phyloP scores from a whole-genome alignment of 1,140 invertebrate species.

The Mizuhopecten yessoensis region DNA sequence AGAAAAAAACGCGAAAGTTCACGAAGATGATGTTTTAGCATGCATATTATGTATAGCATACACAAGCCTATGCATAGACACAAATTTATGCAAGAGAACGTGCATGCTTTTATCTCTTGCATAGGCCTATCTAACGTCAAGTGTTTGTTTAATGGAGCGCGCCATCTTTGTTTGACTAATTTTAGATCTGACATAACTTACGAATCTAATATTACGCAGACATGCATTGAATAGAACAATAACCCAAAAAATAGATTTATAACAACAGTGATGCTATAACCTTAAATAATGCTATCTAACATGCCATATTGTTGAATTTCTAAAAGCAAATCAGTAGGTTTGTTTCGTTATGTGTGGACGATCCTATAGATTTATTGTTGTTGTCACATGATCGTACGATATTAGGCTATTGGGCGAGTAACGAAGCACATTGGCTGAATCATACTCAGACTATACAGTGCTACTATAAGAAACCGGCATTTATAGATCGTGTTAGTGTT shows the following conservation, averaged over 20 bases:
- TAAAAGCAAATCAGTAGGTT: not conserved
- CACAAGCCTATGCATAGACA: too few species aligned
- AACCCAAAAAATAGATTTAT: not conserved
- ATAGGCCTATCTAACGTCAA: too few species aligned
- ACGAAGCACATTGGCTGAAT: not conserved
- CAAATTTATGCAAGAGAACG: too few species aligned
- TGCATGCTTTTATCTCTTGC: too few species aligned
- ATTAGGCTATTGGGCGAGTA: not conserved
- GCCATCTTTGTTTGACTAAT: not conserved
- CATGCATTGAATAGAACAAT: not conserved
- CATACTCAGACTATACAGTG: not conserved
- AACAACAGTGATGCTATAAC: not conserved
- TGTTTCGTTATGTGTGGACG: not conserved
- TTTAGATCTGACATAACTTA: not conserved
- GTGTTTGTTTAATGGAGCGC: too few species aligned
- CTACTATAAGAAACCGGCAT: not conserved
- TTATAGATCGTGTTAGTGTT: too few species aligned
- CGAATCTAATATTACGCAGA: not conserved
- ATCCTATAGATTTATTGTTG: not conserved
- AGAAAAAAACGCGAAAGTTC: too few species aligned
- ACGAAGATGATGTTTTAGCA: too few species aligned
- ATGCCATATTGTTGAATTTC: not conserved
- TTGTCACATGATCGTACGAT: slow-evolving; percentile 32
- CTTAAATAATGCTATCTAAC: not conserved
- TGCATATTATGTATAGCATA: too few species aligned